Percentiles rank a stretch among this genome's conserved stretches.
phyloP scores from a whole-genome alignment of 2,113 vertebrate species.

The Rhinopomastus cyanomelas region DNA sequence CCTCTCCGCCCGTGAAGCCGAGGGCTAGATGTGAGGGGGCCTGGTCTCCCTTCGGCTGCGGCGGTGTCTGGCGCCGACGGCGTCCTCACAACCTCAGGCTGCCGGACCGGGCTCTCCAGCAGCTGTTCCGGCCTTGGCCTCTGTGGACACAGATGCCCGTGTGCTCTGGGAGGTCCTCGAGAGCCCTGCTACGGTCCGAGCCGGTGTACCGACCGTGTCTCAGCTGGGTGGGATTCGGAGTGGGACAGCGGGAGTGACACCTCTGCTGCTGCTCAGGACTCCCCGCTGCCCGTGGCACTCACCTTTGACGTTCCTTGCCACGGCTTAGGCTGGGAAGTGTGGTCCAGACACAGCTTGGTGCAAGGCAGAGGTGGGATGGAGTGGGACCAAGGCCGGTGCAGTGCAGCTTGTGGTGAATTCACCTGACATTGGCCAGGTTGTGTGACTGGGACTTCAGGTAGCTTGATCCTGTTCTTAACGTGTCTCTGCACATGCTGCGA shows the following conservation, averaged over 20 bases:
- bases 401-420: neutral
- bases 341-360: neutral
- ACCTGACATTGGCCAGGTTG: too few species aligned
- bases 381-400: neutral
- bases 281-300: neutral
- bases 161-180: neutral
- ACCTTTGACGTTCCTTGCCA: fast-evolving
- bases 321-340: fast-evolving
- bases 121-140: neutral
- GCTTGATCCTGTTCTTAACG: neutral
- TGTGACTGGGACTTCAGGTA: fast-evolving
- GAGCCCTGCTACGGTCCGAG: neutral
- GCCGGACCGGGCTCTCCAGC: neutral
- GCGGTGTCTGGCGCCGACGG: too few species aligned
- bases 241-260: neutral
- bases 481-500: neutral
- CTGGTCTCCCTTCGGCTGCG: neutral
- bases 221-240: neutral
- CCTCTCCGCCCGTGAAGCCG: neutral
- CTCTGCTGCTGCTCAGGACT: neutral
- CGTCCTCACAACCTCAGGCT: neutral
- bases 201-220: fast-evolving
- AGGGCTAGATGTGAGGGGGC: neutral
- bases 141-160: neutral
- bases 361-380: neutral